Base-by-base conservation (phyloP, 2,888 invertebrate genomes). In the Myopa tessellatipennis region DNA sequence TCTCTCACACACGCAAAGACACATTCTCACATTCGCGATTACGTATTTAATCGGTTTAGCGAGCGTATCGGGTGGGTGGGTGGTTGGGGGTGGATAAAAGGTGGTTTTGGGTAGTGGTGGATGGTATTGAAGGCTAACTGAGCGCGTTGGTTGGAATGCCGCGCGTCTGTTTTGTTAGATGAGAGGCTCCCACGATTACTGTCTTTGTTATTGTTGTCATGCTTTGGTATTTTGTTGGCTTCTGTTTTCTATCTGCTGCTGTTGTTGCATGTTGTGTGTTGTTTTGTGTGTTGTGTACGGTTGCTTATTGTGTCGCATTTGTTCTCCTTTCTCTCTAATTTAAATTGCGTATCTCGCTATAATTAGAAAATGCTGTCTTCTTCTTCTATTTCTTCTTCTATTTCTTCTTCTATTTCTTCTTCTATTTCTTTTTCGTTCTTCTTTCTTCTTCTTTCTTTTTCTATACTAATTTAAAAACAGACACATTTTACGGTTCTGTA, bases 301-400 rank as follows among this genome's bases (percentile, higher is more conserved):
- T 74, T 73, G 65, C 36, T 63, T 63, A 26, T 52, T 63, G 63
- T 52, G 45, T 34, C 40, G 52, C 63, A 50, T 74, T 74, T 63
- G 74, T 74, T 65, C 38, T 74, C 26, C 55, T 63, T 18, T 73
- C 50, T 55, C 55, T 76, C 71, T 76, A 76, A 76, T 76, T 76
- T 76, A 71, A 71, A 76, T 76, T 76, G 70, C 71, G 76, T 71
- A 6, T 45, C 65, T 61, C 76, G 50, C 65, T 76, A 63, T 76
- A 76, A 76, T 76, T 76, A 76, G 76, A 65, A 76, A 76, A 76
- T 76, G 65, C 71, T 71, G 69, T 71, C 68, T 26, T 60, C 14
- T 55, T 38, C 16, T 40, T 40, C 8, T 40, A 8, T 40, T 4
- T 40, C 5, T 45, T 45, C 10, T 45, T 10, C 10, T 45, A 6